Evolutionary conservation across 23 tunicate genomes (phyloP), one percentile per base, ranked within the genome.

Genomic region (Phallusia fumigata): DNA sequence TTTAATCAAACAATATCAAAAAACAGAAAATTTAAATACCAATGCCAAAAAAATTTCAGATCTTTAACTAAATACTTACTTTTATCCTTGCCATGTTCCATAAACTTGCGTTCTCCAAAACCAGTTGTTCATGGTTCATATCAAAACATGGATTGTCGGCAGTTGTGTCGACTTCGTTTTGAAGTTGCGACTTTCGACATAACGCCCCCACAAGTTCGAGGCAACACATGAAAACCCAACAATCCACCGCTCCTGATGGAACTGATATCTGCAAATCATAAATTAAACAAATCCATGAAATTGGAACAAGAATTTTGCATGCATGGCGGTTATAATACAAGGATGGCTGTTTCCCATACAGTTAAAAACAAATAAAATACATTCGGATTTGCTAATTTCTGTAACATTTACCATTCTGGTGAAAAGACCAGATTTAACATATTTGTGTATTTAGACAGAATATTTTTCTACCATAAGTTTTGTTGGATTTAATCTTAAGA

Each of bases 171-270:
- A 30, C 34, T 19, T 30, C 81, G 35, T 80, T 58, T 11, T 52
- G 35, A n/a, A 65, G 28, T 35, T 83, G 34, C 15, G 76, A 26
- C 31, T 33, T 82, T 50, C 81, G 45, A 51, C 79, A 53, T 79
- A 89, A 75, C 34, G 92, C 92, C 11, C 80, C 89, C 13, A 86
- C 83, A 16, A 94, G 78, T 64, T 94, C 98, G 73, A 94, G 69
- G 76, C 91, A 89, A 47, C 93, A 80, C 98, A 88, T 89, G 44
- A 94, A 94, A 19, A 83, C 74, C 98, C 98, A 94, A 80, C 98
- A 88, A n/a, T 83, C 98, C 19, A 90, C 73, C 0, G 94, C 91
- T 35, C 93, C 93, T 28, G 76, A 28, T 32, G 90, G 91, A 22
- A 86, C 51, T 3, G 79, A 81, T 30, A 94, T 83, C 98, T 94